These are phyloP conservation scores for Antennarius striatus DNA, from an alignment of 2,113 vertebrate genomes.

Conservation along the genomic window DNA sequence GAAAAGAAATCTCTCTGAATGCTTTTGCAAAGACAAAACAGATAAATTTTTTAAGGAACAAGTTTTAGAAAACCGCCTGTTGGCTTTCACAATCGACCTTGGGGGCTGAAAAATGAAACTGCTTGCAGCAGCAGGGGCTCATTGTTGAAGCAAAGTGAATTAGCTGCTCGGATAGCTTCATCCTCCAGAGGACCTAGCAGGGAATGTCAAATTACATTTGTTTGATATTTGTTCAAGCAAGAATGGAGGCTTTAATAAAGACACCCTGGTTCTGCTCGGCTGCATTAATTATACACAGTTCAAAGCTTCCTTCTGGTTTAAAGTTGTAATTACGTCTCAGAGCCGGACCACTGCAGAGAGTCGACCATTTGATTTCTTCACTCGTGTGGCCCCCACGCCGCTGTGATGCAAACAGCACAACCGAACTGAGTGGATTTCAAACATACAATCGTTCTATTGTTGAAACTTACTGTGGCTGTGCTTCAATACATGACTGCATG, in stretches of 20 bases:
- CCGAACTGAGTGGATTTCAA: conserved; percentile 3
- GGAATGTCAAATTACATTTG: conserved; percentile 59
- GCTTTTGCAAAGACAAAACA: background rate
- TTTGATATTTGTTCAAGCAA: conserved; percentile 58
- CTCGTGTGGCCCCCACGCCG: conserved; percentile 3
- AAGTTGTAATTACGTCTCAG: conserved; percentile 50
- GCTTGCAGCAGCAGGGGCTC: conserved; percentile 14
- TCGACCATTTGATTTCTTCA: conserved; percentile 30
- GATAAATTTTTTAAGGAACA: background rate
- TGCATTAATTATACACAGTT: conserved; percentile 59
- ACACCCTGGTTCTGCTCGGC: conserved; percentile 54
- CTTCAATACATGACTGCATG: no score
- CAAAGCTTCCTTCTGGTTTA: conserved; percentile 54
- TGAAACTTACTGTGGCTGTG: background rate
- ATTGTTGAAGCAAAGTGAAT: conserved; percentile 43
- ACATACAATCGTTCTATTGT: background rate
- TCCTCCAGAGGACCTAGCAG: conserved; percentile 43
- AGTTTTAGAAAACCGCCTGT: background rate
- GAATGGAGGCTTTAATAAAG: conserved; percentile 57
- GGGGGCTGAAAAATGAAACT: conserved; percentile 17
- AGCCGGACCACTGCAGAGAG: conserved; percentile 39
- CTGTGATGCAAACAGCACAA: background rate
- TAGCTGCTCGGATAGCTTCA: conserved; percentile 45
- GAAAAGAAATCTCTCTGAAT: background rate
- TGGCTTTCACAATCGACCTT: conserved; percentile 16